phyloP scores from a whole-genome alignment of 1,140 invertebrate species.

The Thalassaphorura encarpata region DNA sequence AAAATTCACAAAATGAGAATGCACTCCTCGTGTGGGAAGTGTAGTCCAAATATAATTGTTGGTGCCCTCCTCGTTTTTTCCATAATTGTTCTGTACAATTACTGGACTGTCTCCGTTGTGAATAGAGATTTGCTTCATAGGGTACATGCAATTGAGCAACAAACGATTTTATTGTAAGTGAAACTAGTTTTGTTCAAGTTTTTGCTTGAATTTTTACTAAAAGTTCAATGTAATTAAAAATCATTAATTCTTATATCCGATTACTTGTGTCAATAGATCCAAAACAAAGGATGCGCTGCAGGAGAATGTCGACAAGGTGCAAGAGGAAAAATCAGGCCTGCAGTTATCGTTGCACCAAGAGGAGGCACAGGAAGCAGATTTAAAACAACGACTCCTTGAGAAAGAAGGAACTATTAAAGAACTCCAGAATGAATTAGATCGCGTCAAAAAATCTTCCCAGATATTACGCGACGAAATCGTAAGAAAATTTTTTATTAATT shows the following conservation, averaged over 20 bases:
- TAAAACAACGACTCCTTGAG: slow-evolving; percentile 1
- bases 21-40: slow-evolving; percentile 30
- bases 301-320: slow-evolving; percentile 18
- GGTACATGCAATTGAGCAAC: slow-evolving; percentile 25
- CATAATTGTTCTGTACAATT: slow-evolving; percentile 30
- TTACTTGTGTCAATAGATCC: slow-evolving; percentile 14
- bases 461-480: slow-evolving; percentile 24
- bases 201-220: too few species aligned
- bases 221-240: neutral
- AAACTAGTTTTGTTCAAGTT: too few species aligned
- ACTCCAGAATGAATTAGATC: slow-evolving; percentile 25
- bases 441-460: slow-evolving; percentile 14
- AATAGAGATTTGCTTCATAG: slow-evolving; percentile 27
- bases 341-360: slow-evolving; percentile 18
- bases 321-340: slow-evolving; percentile 19
- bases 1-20: too few species aligned
- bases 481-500: neutral
- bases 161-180: slow-evolving; percentile 27
- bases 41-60: slow-evolving; percentile 26
- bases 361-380: slow-evolving; percentile 5
- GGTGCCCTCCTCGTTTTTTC: slow-evolving; percentile 28
- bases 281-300: slow-evolving; percentile 26
- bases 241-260: neutral
- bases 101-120: slow-evolving; percentile 27
- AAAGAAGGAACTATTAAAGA: slow-evolving; percentile 13